Conservation (phyloP, 2,797 vertebrate species). For the Zalophus californianus region DNA sequence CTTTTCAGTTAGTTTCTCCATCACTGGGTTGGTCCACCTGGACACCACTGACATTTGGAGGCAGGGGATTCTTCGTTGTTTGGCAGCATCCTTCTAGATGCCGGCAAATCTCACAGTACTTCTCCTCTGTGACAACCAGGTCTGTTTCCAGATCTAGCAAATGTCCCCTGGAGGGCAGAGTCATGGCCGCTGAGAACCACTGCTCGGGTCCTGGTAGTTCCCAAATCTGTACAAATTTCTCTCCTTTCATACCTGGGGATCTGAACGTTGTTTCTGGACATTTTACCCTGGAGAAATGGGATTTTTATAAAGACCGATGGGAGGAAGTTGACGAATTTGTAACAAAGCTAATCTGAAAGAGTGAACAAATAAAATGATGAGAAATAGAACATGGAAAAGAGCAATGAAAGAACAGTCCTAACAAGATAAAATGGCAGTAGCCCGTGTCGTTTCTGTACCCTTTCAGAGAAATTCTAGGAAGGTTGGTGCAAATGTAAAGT, state of each 20-base stretch:
- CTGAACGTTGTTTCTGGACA: not conserved
- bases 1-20: not conserved
- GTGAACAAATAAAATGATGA: not conserved
- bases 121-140: not conserved
- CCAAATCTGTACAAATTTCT: not conserved
- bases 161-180: not conserved
- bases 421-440: not conserved
- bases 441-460: fast-evolving
- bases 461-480: too few species aligned
- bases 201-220: too few species aligned
- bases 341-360: not conserved
- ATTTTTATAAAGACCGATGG: not conserved
- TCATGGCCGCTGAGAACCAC: not conserved
- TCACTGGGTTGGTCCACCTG: fast-evolving
- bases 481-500: fast-evolving
- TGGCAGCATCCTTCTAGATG: not conserved
- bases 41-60: not conserved
- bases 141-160: not conserved
- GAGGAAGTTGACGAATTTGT: not conserved
- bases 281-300: not conserved
- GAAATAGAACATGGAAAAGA: not conserved
- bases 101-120: fast-evolving
- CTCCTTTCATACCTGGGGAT: not conserved
- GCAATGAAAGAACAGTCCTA: too few species aligned
- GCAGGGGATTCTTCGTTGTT: not conserved